phyloP scores from a whole-genome alignment of 1,140 invertebrate genomes.

The Scaptodrosophila lebanonensis region DNA sequence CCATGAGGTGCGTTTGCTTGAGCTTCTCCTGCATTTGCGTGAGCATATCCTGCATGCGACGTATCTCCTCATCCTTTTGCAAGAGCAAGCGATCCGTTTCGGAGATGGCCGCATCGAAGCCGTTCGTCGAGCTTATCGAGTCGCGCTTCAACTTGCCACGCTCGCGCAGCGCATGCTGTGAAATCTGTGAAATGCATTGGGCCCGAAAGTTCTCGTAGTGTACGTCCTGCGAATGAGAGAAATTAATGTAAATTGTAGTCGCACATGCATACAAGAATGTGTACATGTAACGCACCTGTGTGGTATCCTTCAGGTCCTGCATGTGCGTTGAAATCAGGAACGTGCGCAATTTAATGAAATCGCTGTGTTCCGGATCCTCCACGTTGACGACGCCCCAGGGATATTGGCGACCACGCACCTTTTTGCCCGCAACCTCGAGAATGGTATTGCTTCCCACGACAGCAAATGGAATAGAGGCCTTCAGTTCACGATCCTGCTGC shows the following conservation, averaged over 20 bases:
- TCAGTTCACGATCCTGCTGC: conserved; percentile 91
- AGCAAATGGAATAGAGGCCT: conserved; percentile 96
- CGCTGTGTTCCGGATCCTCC: conserved; percentile 97
- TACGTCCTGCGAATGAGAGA: conserved; percentile 83
- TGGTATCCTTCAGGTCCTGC: conserved; percentile 97
- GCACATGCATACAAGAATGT: background rate
- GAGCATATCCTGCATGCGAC: conserved; percentile 97
- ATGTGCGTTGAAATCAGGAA: conserved; percentile 98
- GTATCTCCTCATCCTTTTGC: conserved; percentile 96
- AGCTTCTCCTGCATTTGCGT: conserved; percentile 98
- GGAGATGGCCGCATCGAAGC: conserved; percentile 85
- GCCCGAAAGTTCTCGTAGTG: conserved; percentile 98
- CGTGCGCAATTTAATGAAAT: conserved; percentile 96
- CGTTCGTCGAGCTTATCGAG: conserved; percentile 85
- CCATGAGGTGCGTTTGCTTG: conserved; percentile 83
- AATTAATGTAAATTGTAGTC: background rate
- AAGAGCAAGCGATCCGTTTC: conserved; percentile 91
- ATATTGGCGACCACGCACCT: conserved; percentile 94
- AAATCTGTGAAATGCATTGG: conserved; percentile 93
- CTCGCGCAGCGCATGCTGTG: conserved; percentile 88
- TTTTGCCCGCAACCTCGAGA: conserved; percentile 93
- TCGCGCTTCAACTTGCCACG: conserved; percentile 92
- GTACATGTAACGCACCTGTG: conserved; percentile 80
- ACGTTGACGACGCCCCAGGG: conserved; percentile 99
- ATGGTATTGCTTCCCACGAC: conserved; percentile 97